These are phyloP conservation scores for Loxodonta africana DNA, from an alignment of 2,113 vertebrate species.

Conservation along the genomic window DNA sequence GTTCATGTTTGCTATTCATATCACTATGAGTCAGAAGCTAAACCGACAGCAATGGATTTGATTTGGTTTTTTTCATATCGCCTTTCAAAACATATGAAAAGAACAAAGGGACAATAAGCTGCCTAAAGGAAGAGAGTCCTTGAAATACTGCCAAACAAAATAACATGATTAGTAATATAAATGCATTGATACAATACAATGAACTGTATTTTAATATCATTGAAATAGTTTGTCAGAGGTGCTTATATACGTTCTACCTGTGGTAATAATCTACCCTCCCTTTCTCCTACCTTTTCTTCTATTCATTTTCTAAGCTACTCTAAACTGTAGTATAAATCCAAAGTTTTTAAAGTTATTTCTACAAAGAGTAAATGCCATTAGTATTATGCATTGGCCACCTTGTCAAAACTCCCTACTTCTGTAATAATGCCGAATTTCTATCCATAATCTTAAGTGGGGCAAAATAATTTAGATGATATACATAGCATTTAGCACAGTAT, in stretches of 20 bases:
- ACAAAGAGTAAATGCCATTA: slow-evolving; percentile 42
- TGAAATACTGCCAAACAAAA: slow-evolving; percentile 42
- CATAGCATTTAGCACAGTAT: slow-evolving; percentile 30
- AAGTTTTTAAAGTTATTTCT: slow-evolving; percentile 5
- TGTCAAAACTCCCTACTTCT: slow-evolving; percentile 42
- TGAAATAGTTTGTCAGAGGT: background rate
- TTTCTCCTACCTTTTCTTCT: background rate
- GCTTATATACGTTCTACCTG: background rate
- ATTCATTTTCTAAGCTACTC: background rate
- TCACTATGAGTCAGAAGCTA: background rate
- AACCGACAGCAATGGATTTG: no score
- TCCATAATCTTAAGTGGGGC: slow-evolving; percentile 22
- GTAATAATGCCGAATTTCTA: background rate
- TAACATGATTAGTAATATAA: background rate
- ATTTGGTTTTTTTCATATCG: background rate
- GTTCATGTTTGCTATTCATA: slow-evolving; percentile 31
- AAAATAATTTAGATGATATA: slow-evolving; percentile 70
- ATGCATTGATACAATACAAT: background rate
- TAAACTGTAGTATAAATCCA: slow-evolving; percentile 47
- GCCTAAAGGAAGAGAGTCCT: background rate
- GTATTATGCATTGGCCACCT: background rate
- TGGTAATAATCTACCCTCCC: background rate
- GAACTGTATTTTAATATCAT: background rate
- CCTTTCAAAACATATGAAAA: background rate
- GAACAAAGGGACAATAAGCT: background rate